Evolutionary conservation across 1,140 invertebrate species (phyloP).

Genomic region (Grapholita molesta): DNA sequence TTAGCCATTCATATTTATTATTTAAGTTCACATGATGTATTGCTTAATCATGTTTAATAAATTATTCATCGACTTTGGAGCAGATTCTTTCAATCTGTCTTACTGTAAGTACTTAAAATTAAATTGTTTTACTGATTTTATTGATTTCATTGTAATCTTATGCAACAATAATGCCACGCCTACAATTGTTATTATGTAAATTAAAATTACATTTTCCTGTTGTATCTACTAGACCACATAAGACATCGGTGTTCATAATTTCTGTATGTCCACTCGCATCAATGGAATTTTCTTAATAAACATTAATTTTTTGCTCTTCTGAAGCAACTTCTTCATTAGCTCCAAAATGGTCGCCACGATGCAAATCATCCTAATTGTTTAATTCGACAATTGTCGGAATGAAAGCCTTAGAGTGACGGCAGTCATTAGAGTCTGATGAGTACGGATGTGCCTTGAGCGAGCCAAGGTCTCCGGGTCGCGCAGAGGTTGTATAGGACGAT

Average conservation of each 20-base stretch:
- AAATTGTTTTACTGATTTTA: neutral
- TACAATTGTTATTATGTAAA: conserved; percentile 6
- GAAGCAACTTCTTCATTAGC: conserved; percentile 5
- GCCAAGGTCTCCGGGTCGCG: conserved; percentile 58
- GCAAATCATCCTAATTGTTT: conserved; percentile 14
- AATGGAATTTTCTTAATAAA: neutral
- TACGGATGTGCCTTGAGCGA: conserved; percentile 59
- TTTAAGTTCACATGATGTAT: neutral
- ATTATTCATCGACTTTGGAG: neutral
- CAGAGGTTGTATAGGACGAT: conserved; percentile 56
- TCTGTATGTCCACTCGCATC: neutral
- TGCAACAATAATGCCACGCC: neutral
- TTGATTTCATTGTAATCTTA: conserved; percentile 5
- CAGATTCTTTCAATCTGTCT: neutral
- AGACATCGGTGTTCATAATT: neutral
- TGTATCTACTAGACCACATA: neutral
- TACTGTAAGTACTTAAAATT: neutral
- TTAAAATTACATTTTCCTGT: neutral
- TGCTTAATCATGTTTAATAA: neutral
- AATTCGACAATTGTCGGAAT: conserved; percentile 18
- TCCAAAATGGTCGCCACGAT: neutral
- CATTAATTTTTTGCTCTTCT: neutral
- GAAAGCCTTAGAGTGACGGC: conserved; percentile 30
- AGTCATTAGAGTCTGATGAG: conserved; percentile 28
- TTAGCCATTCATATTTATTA: neutral